Evolutionary conservation across 2,888 invertebrate genomes (phyloP).

Genomic region (Gasteruption jaculator): DNA sequence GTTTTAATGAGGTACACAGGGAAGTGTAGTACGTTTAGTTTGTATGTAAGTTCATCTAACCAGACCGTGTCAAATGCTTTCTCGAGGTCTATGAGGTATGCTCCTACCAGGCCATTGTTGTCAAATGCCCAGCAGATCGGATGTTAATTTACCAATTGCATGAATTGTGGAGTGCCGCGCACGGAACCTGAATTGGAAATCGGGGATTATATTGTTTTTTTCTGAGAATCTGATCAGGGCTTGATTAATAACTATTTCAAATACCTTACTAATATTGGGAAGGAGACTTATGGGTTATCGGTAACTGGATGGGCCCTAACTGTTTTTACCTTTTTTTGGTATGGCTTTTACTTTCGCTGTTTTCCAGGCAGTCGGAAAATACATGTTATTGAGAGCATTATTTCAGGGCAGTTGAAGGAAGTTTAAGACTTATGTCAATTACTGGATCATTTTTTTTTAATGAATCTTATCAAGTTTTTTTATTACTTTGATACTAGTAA

Average conservation of each 20-base stretch:
- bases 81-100: constrained; percentile 18
- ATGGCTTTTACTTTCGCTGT: constrained; percentile 24
- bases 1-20: constrained; percentile 13
- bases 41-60: constrained; percentile 18
- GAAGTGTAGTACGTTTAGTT: constrained; percentile 16
- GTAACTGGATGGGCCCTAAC: constrained; percentile 17
- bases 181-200: constrained; percentile 24
- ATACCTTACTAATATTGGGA: constrained; percentile 27
- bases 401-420: too few relatives aligned
- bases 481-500: too few relatives aligned
- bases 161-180: constrained; percentile 21
- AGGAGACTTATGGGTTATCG: constrained; percentile 28
- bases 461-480: too few relatives aligned
- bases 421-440: too few relatives aligned
- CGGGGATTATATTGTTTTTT: constrained; percentile 17
- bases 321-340: constrained; percentile 15
- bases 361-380: constrained; percentile 28
- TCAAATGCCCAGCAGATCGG: constrained; percentile 12
- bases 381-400: constrained; percentile 26
- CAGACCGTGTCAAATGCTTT: constrained; percentile 21
- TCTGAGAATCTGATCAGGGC: constrained; percentile 4
- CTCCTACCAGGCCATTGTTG: constrained; percentile 10
- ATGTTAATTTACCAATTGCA: constrained; percentile 18
- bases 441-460: too few relatives aligned
- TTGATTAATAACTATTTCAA: constrained; percentile 23